phyloP scores from a whole-genome alignment of 2,888 invertebrate genomes.

The Dysmachus trigonus region DNA sequence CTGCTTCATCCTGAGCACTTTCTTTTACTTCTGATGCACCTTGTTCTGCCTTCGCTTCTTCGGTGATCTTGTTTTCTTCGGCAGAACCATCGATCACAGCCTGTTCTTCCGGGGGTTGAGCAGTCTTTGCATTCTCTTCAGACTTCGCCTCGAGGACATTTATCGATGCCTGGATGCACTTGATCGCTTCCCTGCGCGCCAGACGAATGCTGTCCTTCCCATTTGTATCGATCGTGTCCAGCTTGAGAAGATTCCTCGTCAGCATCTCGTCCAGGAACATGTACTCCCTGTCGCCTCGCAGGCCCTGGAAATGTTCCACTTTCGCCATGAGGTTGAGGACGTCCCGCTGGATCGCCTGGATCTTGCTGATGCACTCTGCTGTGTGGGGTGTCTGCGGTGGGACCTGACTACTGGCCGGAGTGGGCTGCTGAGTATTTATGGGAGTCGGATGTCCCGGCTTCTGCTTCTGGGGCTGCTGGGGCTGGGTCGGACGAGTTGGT shows the following conservation, averaged over 20 bases:
- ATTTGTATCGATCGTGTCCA: constrained; percentile 92
- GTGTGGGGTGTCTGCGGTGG: constrained; percentile 65
- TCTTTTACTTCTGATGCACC: not conserved
- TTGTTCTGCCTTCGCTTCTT: not conserved
- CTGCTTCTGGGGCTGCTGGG: not conserved
- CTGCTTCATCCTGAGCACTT: not conserved
- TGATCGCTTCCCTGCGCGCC: constrained; percentile 88
- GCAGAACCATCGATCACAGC: constrained; percentile 33
- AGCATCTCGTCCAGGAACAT: constrained; percentile 94
- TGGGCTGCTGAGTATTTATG: constrained; percentile 54
- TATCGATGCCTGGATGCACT: constrained; percentile 86
- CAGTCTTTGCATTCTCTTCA: constrained; percentile 64
- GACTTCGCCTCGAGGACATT: constrained; percentile 83
- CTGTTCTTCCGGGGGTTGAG: constrained; percentile 45
- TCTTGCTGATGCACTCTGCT: constrained; percentile 77
- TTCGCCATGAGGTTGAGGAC: constrained; percentile 80
- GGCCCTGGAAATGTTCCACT: constrained; percentile 78
- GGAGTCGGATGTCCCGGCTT: constrained; percentile 52
- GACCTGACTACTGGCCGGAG: constrained; percentile 51
- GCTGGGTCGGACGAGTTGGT: constrained; percentile 52
- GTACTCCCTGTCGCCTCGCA: constrained; percentile 76
- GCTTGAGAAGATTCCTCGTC: constrained; percentile 87
- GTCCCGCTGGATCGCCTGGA: constrained; percentile 82
- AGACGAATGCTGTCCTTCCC: constrained; percentile 88
- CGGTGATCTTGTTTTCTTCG: not conserved